Evolutionary conservation across 2,113 vertebrate species (phyloP), one percentile per base, ranked within the genome.

Genomic region (Haliaeetus leucogaster): DNA sequence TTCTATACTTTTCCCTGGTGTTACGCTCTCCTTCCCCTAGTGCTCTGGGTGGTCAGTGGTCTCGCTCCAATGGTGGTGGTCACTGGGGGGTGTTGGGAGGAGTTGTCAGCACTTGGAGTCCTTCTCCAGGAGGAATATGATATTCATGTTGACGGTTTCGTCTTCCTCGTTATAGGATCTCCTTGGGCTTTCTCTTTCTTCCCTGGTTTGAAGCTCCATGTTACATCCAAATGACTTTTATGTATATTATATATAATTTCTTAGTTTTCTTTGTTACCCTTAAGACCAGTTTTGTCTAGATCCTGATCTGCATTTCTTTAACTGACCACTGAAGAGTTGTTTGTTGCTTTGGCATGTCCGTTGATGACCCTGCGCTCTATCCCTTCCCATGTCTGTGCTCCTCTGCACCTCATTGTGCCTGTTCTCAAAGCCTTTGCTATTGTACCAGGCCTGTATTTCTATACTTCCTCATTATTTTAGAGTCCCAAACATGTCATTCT

Each of bases 61-160:
- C 26, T 78, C 13, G 4, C 13, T 74, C 25, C 6, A 2, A 0
- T 22, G 23, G 11, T 47, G 55, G 11, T 34, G 9, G 7, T 68
- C 12, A 9, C 13, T 84, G 30, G 32, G 11, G 25, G 4, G 1
- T 61, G 7, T 29, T 79, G 50, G 1, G 7, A 17, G 19, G 52
- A 63, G 11, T 42, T 61, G 30, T 62, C 63, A 81, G 42, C 6
- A 23, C 66, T 50, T 86, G 7, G 9, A 66, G 32, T 65, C 17
- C 7, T 50, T 84, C 43, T 59, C 32, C 23, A 65, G 32, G 17
- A 59, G 23, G 17, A 83, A 40, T 56, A 34, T 40, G 18, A 34
- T 40, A 5, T 52, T 73, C 34, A 25, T 22, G n/a, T 10, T 72
- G 7, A 11, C 27, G 4, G 11, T 73, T 83, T 83, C 21, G 84